Conservation (phyloP, 2,888 invertebrate genomes). For the Drosophila longiperda region DNA sequence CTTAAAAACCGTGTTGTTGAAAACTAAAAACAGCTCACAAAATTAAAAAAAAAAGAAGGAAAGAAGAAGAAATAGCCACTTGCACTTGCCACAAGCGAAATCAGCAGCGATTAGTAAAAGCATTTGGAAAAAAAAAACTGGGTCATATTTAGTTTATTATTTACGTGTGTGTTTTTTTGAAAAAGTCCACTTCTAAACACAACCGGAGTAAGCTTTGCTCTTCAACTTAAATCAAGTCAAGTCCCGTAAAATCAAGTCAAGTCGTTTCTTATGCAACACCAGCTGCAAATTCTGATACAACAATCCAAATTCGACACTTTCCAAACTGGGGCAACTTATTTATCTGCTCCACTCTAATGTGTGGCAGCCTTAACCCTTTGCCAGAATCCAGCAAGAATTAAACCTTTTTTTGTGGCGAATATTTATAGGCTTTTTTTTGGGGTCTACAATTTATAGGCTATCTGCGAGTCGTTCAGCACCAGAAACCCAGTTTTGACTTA, state of each 20-base stretch:
- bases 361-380: background rate
- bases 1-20: conserved; percentile 12
- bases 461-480: conserved; percentile 17
- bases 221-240: background rate
- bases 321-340: background rate
- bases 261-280: background rate
- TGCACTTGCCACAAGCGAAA: conserved; percentile 3
- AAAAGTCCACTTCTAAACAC: background rate
- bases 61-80: background rate
- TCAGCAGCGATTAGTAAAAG: background rate
- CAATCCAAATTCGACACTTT: background rate
- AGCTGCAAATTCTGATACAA: background rate
- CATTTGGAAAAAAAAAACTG: background rate
- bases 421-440: background rate
- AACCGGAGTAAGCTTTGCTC: background rate
- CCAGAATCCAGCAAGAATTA: background rate
- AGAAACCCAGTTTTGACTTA: conserved; percentile 9
- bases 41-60: background rate
- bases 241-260: background rate
- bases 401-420: background rate
- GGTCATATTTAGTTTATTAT: background rate
- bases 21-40: background rate
- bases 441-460: background rate
- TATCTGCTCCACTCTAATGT: background rate
- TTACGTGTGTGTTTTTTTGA: background rate